Percentiles rank a stretch among this genome's conserved stretches.
Evolutionary conservation across 2,113 vertebrate genomes (phyloP).

Genomic region (Myrmecophaga tridactyla): DNA sequence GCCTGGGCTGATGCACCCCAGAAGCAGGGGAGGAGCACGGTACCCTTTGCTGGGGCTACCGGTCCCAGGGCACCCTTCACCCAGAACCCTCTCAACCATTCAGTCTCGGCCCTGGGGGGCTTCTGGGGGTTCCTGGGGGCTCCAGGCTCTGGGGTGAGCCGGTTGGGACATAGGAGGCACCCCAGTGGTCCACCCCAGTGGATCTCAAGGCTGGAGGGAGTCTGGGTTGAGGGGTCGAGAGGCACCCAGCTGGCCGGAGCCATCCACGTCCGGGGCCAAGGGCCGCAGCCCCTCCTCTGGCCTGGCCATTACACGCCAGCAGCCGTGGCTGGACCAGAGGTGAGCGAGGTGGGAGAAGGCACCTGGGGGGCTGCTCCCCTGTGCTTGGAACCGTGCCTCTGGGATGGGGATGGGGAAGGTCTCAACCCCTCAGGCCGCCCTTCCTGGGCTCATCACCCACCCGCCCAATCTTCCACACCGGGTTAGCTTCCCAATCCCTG

Average conservation of each 20-base stretch:
- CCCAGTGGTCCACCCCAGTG: too few species aligned
- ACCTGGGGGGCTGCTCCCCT: too few species aligned
- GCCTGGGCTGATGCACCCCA: neutral
- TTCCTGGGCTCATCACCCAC: neutral
- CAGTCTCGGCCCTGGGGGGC: neutral
- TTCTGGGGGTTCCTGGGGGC: neutral
- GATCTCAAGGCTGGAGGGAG: neutral
- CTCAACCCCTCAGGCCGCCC: too few species aligned
- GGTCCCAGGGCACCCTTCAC: neutral
- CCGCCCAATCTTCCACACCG: neutral
- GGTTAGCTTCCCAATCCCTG: neutral
- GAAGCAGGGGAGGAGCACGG: rapidly evolving
- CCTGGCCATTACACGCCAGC: neutral
- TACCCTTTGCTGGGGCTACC: too few species aligned
- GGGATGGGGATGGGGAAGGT: too few species aligned
- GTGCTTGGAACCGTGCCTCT: too few species aligned
- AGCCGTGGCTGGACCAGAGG: too few species aligned
- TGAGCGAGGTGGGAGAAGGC: too few species aligned
- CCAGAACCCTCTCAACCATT: rapidly evolving
- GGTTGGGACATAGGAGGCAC: neutral
- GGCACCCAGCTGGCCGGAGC: too few species aligned
- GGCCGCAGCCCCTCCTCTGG: too few species aligned
- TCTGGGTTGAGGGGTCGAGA: too few species aligned
- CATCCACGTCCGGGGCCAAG: too few species aligned
- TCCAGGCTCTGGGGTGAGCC: neutral